Base-by-base conservation (phyloP, 1,140 invertebrate genomes). In the Ctenoplectra terminalis region DNA sequence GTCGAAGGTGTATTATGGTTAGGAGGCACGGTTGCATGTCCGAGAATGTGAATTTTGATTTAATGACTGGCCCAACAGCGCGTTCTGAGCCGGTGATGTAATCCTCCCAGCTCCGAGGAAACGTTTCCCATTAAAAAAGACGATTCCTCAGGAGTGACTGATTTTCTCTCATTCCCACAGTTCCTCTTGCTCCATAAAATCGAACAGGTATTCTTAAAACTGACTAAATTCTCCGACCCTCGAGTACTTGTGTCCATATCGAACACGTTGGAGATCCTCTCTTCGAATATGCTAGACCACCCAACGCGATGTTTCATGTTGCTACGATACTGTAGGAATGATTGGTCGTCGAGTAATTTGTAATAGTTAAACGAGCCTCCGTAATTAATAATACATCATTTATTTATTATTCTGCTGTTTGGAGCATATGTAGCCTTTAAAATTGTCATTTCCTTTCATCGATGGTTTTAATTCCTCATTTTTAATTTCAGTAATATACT, bases 1-100 rank as follows among this genome's bases (percentile, higher is more conserved):
- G 8, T n/a, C 11, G 26, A 20, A 8, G 3, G 9, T 61, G 20
- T 63, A 50, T 60, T n/a, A 48, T 26, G 31, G 43, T 37, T 46
- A 17, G 37, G 13, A 37, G 26, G 58, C 5, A 34, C 58, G 40
- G 26, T 31, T 31, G 26, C 43, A 34, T 58, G 20, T 46, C 5
- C 13, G 31, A 26, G 72, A 46, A 37, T 26, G 56, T 61, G 58
- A 58, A 74, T 74, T 61, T 74, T 74, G 58, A 74, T 74, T 74
- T 74, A 74, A 50, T 26, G 31, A 13, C 23, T 43, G 20, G n/a
- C 20, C 23, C 11, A 11, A n/a, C 54, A 15, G 37, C 37, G 15
- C n/a, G 37, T 58, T 60, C 54, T 13, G n/a, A 60, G 31, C 54
- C 34, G 52, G 29, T 60, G 70, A 73, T 40, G 70, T 26, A 43